phyloP scores from a whole-genome alignment of 2,113 vertebrate genomes.

The Murina feae region DNA sequence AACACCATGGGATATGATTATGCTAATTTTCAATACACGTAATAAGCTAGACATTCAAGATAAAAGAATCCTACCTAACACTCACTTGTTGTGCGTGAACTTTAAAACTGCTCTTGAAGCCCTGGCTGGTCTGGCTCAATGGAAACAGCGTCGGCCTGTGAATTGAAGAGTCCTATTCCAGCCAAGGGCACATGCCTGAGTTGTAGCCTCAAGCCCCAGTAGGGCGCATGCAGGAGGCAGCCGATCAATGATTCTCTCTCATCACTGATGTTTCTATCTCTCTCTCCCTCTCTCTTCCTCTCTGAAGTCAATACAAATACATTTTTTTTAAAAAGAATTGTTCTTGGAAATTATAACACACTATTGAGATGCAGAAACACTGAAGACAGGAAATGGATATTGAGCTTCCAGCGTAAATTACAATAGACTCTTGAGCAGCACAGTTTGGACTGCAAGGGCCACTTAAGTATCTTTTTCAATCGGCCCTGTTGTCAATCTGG shows the following conservation, averaged over 20 bases:
- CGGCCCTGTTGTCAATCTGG: neutral
- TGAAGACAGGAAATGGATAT: neutral
- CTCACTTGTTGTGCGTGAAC: neutral
- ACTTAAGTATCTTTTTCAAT: no score
- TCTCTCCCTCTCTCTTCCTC: no score
- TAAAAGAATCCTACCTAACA: neutral
- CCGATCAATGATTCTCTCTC: no score
- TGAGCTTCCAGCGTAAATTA: neutral
- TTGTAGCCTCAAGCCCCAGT: no score
- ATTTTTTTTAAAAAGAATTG: neutral
- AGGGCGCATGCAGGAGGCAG: no score
- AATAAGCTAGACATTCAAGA: neutral
- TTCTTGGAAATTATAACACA: neutral
- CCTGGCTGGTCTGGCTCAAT: no score
- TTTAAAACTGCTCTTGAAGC: neutral
- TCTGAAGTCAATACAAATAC: no score
- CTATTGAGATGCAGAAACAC: neutral
- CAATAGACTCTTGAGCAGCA: neutral
- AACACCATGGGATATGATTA: neutral
- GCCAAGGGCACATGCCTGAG: no score
- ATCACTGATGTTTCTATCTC: no score
- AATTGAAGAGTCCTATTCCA: no score
- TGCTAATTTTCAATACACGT: neutral
- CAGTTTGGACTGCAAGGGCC: neutral
- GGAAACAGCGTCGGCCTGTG: no score